Percentiles rank a stretch among this genome's conserved stretches.
Conservation (phyloP, 1,140 invertebrate species). For the Sesamia nonagrioides region DNA sequence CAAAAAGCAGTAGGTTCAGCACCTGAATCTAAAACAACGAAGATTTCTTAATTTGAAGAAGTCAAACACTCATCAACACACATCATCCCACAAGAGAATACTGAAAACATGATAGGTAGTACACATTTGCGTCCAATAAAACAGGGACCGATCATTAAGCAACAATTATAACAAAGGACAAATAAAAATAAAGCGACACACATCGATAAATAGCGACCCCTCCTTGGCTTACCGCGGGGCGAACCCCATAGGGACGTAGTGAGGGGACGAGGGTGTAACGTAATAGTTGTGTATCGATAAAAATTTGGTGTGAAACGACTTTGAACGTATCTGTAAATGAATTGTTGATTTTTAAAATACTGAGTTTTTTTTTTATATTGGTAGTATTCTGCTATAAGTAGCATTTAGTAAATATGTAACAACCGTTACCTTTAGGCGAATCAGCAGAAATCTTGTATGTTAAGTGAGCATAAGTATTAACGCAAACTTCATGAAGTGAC, state of each 20-base stretch:
- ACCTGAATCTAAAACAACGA: too few species aligned
- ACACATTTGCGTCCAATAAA: conserved; percentile 46
- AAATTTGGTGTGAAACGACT: conserved; percentile 52
- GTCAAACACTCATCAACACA: too few species aligned
- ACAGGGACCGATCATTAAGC: conserved; percentile 70
- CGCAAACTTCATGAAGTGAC: too few species aligned
- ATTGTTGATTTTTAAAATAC: conserved; percentile 46
- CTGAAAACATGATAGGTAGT: not conserved
- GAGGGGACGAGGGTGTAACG: conserved; percentile 52
- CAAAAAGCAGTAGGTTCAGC: too few species aligned
- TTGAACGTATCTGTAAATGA: conserved; percentile 51
- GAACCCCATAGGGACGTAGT: conserved; percentile 67
- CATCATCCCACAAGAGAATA: not conserved
- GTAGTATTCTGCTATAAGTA: too few species aligned
- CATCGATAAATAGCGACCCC: conserved; percentile 76
- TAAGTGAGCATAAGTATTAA: too few species aligned
- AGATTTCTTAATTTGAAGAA: too few species aligned
- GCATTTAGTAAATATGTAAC: too few species aligned
- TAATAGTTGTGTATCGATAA: conserved; percentile 60
- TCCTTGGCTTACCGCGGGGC: conserved; percentile 72
- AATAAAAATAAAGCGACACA: conserved; percentile 81
- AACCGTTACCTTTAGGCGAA: too few species aligned
- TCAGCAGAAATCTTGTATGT: too few species aligned
- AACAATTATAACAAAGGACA: conserved; percentile 79
- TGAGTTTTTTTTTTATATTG: conserved; percentile 54